Percentiles rank a stretch among this genome's conserved stretches.
These are phyloP conservation scores for Drosophila subquinaria DNA, from an alignment of 2,888 invertebrate genomes.

Conservation along the genomic window DNA sequence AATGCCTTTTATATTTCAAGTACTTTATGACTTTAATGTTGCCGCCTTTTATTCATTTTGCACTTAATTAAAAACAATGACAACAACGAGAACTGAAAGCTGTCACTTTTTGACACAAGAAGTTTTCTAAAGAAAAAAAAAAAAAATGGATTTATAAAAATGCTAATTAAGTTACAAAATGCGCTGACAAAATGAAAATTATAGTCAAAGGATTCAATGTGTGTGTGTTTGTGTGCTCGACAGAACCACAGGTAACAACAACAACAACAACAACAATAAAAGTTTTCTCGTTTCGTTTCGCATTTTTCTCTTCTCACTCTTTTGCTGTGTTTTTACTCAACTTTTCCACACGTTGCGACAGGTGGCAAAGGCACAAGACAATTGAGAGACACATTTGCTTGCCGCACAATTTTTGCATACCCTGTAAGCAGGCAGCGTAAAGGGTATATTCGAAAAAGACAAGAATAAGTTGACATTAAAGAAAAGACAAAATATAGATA, in stretches of 20 bases:
- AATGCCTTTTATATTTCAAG: too few relatives aligned
- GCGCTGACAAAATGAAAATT: constrained; percentile 69
- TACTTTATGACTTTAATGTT: constrained; percentile 39
- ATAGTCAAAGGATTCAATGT: constrained; percentile 56
- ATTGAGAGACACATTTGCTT: constrained; percentile 45
- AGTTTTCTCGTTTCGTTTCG: constrained; percentile 12
- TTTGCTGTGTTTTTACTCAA: not conserved
- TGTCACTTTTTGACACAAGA: constrained; percentile 37
- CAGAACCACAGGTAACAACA: constrained; percentile 15
- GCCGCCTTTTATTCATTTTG: constrained; percentile 54
- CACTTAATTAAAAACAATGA: constrained; percentile 62
- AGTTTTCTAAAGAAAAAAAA: not conserved
- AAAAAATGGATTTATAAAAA: constrained; percentile 54
- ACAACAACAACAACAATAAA: constrained; percentile 9
- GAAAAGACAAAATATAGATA: too few relatives aligned
- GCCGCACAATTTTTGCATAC: not conserved
- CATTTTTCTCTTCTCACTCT: constrained; percentile 4
- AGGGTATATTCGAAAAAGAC: not conserved
- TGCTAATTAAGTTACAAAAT: constrained; percentile 78
- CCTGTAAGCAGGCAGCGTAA: not conserved
- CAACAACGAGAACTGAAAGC: constrained; percentile 27
- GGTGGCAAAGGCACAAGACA: constrained; percentile 65
- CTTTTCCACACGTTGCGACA: constrained; percentile 54
- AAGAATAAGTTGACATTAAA: too few relatives aligned
- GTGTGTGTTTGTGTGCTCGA: constrained; percentile 30